phyloP scores from a whole-genome alignment of 2,888 invertebrate genomes.

The Microplitis deprimator region DNA sequence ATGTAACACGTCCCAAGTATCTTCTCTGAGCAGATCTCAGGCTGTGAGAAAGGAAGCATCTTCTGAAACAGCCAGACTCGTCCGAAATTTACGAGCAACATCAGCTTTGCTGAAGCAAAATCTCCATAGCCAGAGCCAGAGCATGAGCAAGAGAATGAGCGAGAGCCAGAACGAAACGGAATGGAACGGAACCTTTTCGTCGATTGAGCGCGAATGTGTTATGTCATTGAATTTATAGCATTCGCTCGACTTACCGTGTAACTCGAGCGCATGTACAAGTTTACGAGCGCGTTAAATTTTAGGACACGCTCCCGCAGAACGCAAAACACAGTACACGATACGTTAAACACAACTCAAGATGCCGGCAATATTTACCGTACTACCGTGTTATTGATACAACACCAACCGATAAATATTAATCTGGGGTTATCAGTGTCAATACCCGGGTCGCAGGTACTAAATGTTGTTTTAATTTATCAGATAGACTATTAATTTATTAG shows the following conservation, averaged over 20 bases:
- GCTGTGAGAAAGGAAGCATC: neutral
- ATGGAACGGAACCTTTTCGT: constrained; percentile 30
- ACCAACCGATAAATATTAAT: constrained; percentile 35
- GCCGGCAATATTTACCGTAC: neutral
- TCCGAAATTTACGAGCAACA: constrained; percentile 5
- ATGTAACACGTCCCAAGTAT: neutral
- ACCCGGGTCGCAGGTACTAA: constrained; percentile 12
- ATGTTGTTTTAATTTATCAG: constrained; percentile 31
- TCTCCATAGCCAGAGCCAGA: neutral
- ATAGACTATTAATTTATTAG: constrained; percentile 36
- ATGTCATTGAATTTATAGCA: constrained; percentile 49
- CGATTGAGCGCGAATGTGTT: constrained; percentile 46
- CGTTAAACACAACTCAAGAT: constrained; percentile 26
- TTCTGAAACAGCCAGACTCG: neutral
- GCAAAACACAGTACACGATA: constrained; percentile 26
- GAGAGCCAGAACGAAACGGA: neutral
- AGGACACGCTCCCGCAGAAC: constrained; percentile 44
- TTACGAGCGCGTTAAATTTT: constrained; percentile 50
- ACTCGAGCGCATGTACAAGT: constrained; percentile 29
- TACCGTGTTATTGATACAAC: neutral
- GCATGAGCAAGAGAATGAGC: neutral
- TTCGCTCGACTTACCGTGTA: constrained; percentile 17
- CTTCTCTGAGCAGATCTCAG: neutral
- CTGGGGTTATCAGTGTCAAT: constrained; percentile 36
- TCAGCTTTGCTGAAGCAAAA: neutral